Conservation (phyloP, 2,113 vertebrate genomes). For the Calidris pygmaea region DNA sequence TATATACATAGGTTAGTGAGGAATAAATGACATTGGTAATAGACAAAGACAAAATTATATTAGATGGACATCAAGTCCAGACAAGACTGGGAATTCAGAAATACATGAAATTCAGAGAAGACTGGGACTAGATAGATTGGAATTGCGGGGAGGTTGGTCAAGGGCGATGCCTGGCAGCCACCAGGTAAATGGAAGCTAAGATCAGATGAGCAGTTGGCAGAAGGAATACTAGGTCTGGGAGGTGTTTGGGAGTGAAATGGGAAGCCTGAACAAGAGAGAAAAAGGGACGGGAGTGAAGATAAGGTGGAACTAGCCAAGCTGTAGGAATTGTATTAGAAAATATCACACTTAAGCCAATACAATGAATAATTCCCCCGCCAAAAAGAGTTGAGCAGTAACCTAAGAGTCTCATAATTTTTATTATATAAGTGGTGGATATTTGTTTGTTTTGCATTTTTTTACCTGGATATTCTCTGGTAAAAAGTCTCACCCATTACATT, state of each 20-base stretch:
- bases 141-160: not conserved
- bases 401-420: not conserved
- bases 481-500: not conserved
- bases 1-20: not conserved
- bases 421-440: not conserved
- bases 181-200: not conserved
- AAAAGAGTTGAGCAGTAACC: not conserved
- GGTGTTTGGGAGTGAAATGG: not conserved
- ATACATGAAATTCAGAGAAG: not conserved
- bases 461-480: not conserved
- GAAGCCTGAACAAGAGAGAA: not conserved
- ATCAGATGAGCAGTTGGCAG: not conserved
- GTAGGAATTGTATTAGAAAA: not conserved
- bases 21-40: not conserved
- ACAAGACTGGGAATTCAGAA: not conserved
- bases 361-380: not conserved
- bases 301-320: not conserved
- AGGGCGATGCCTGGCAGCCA: not conserved
- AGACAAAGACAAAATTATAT: not conserved
- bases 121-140: not conserved
- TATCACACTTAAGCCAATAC: not conserved
- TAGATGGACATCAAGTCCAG: not conserved
- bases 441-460: too few relatives aligned
- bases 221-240: not conserved
- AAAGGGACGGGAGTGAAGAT: not conserved